Evolutionary conservation across 2,797 vertebrate species (phyloP).

Genomic region (Anguilla anguilla): DNA sequence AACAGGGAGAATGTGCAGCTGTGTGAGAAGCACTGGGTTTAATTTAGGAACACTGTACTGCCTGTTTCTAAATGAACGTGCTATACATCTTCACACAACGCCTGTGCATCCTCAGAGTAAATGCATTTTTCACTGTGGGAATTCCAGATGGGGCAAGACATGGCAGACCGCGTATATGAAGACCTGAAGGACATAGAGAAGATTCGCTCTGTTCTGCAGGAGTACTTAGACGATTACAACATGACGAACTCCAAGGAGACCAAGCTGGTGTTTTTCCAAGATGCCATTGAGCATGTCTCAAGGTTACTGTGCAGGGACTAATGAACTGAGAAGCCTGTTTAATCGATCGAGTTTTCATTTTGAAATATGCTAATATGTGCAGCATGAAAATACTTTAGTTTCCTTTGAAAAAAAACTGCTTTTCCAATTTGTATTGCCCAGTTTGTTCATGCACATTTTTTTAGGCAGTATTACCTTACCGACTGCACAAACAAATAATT

Average conservation of each 20-base stretch:
- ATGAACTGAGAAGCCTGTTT: not conserved
- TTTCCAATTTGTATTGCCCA: not conserved
- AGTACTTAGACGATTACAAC: slow-evolving; percentile 86
- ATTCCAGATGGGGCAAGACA: slow-evolving; percentile 70
- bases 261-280: slow-evolving; percentile 87
- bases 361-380: not conserved
- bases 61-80: not conserved
- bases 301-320: slow-evolving; percentile 64
- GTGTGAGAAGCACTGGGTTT: not conserved
- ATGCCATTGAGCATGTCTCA: slow-evolving; percentile 84
- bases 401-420: not conserved
- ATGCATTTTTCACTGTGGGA: not conserved
- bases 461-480: not conserved
- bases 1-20: not conserved
- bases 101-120: not conserved
- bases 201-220: slow-evolving; percentile 77
- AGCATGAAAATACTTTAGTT: not conserved
- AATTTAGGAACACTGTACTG: not conserved
- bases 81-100: not conserved
- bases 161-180: slow-evolving; percentile 74
- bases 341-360: not conserved
- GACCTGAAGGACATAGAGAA: slow-evolving; percentile 78
- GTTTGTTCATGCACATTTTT: not conserved
- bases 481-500: not conserved
- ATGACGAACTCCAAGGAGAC: slow-evolving; percentile 79